Base-by-base conservation (phyloP, 2,113 vertebrate genomes). In the Tichodroma muraria region DNA sequence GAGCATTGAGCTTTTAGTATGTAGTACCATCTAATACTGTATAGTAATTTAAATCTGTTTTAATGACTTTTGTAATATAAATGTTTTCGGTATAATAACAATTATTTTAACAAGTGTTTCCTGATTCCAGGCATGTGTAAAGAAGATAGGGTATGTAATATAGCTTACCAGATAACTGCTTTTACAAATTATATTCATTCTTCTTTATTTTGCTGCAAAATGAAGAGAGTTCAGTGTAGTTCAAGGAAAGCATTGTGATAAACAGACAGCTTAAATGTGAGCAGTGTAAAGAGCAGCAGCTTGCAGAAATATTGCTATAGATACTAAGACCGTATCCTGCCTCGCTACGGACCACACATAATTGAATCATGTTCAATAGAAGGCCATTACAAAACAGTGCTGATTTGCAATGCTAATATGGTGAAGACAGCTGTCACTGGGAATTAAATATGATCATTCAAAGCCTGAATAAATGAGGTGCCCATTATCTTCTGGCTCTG, bases 401-500 rank as follows among this genome's bases (percentile, higher is more conserved):
- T 98, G 95, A 98, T 98, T 98, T 98, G 98, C 98, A 98, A 98
- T 98, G 98, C 98, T 98, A 98, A 98, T 98, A 82, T 77, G 80
- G 93, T 85, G 94, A 98, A 98, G 98, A 97, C 98, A 98, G 98
- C 98, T 98, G 98, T 98, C 98, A 98, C 97, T 96, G 97, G 95
- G 98, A 98, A 98, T 98, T 98, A 98, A 98, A 98, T 98, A 98
- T 97, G 97, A 98, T 98, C 98, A 98, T 98, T 98, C 97, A 98
- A 97, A 97, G 98, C 96, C 97, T 98, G 98, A 98, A 98, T 98
- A 98, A 98, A 98, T 98, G 98, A 98, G 98, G 97, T 97, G 91
- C 97, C 98, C 97, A 98, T 98, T 98, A 98, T 98, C 97, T 98
- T 97, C 98, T 98, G 98, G 97, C 97, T 98, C 97, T 96, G 96